Conservation (phyloP, 35 echinoderm and acorn worm genomes). For the Holothuria glaberrima region DNA sequence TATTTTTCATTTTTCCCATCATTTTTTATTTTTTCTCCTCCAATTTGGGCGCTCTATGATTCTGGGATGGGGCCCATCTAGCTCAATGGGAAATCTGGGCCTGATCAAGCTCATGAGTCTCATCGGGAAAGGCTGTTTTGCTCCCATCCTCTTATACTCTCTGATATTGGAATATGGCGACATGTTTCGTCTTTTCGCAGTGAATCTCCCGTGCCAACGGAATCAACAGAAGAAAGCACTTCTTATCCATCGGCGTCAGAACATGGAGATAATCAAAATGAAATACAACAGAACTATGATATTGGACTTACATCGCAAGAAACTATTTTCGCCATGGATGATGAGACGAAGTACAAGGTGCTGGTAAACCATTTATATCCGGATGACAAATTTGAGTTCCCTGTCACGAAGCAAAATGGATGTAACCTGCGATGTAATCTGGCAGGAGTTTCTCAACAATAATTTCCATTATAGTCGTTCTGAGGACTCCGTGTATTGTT, state of each 20-base stretch:
- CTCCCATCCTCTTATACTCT: too few relatives aligned
- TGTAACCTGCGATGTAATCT: background rate
- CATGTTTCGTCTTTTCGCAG: background rate
- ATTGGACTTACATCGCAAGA: background rate
- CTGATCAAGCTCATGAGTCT: too few relatives aligned
- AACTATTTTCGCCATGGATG: conserved; percentile 1
- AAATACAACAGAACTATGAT: conserved; percentile 1
- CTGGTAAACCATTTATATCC: background rate
- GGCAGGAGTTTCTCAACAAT: conserved; percentile 20
- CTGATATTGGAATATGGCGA: too few relatives aligned
- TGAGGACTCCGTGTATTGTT: conserved; percentile 4
- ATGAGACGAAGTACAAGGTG: background rate
- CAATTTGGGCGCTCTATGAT: too few relatives aligned
- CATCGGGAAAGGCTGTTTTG: too few relatives aligned
- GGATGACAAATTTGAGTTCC: background rate
- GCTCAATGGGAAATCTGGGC: too few relatives aligned
- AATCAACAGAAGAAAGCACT: background rate
- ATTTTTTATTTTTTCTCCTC: too few relatives aligned
- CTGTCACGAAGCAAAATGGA: conserved; percentile 4
- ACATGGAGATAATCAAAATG: background rate
- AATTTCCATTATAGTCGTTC: conserved; percentile 3
- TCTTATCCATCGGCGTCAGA: background rate
- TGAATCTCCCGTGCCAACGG: background rate
- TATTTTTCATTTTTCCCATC: too few relatives aligned
- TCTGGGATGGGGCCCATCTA: too few relatives aligned